Percentiles rank a stretch among this genome's conserved stretches.
Conservation (phyloP, 2,797 vertebrate species). For the Enoplosus armatus region DNA sequence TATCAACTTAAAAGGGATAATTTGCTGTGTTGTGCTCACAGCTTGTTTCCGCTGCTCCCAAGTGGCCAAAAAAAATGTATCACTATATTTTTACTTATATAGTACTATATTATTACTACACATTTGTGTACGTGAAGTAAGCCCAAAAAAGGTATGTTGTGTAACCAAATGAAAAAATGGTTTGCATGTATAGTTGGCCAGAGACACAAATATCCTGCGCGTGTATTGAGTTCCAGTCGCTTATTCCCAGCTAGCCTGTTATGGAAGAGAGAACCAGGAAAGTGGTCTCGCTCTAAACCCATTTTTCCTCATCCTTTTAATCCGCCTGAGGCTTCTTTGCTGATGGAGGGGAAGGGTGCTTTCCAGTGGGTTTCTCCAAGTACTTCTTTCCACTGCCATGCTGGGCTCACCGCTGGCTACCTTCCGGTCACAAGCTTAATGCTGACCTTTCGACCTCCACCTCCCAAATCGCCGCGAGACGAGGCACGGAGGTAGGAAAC, state of each 20-base stretch:
- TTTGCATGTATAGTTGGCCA: background rate
- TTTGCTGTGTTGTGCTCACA: background rate
- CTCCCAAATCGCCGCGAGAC: slow-evolving; percentile 12
- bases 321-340: slow-evolving; percentile 28
- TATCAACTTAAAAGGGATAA: no score
- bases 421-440: slow-evolving; percentile 28
- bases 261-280: slow-evolving; percentile 18
- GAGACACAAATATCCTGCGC: background rate
- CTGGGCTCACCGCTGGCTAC: slow-evolving; percentile 23
- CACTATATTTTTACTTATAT: no score
- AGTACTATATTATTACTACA: no score
- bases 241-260: slow-evolving; percentile 3
- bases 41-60: background rate
- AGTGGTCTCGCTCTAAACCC: background rate
- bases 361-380: slow-evolving; percentile 42
- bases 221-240: slow-evolving; percentile 15
- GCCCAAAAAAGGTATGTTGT: background rate
- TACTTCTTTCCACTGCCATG: slow-evolving; percentile 19
- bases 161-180: background rate
- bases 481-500: slow-evolving; percentile 14
- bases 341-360: slow-evolving; percentile 14
- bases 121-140: background rate
- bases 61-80: background rate
- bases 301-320: slow-evolving; percentile 32
- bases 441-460: slow-evolving; percentile 38